Evolutionary conservation across 2,888 invertebrate genomes (phyloP).

Genomic region (Drosophila sordidula): DNA sequence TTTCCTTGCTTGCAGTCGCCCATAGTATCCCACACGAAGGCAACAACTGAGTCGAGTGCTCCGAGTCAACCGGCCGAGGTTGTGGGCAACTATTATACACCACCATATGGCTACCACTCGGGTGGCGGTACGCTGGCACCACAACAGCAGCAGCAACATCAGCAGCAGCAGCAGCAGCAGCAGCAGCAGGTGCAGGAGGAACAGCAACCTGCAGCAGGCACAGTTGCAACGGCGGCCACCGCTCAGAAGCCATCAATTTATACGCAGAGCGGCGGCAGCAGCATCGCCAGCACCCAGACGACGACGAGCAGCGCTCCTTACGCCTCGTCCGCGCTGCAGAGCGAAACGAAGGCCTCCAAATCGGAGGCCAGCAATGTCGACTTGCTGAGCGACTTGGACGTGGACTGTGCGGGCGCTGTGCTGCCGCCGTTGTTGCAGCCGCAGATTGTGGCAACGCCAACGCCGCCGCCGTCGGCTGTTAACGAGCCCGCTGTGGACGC

Average conservation of each 20-base stretch:
- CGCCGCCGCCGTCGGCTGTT: constrained; percentile 55
- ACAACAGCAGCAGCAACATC: constrained; percentile 21
- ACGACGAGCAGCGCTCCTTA: constrained; percentile 81
- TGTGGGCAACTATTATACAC: constrained; percentile 76
- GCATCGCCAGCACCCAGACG: constrained; percentile 82
- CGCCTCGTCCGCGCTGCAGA: constrained; percentile 58
- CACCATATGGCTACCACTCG: constrained; percentile 83
- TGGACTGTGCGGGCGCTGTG: constrained; percentile 88
- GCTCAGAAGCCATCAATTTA: constrained; percentile 73
- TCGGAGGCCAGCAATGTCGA: constrained; percentile 87
- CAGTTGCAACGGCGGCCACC: constrained; percentile 1
- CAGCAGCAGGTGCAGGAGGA: constrained; percentile 13
- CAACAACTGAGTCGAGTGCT: constrained; percentile 24
- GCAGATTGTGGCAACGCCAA: constrained; percentile 65
- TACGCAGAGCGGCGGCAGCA: constrained; percentile 82
- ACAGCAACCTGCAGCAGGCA: background rate
- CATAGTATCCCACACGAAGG: constrained; percentile 81
- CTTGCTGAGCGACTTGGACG: constrained; percentile 91
- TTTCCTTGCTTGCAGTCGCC: constrained; percentile 64
- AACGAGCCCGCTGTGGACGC: constrained; percentile 12
- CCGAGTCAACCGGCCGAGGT: constrained; percentile 21
- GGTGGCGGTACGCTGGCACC: constrained; percentile 39
- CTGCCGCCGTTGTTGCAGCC: constrained; percentile 81
- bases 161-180: constrained; percentile 27
- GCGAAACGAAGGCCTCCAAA: constrained; percentile 21